Evolutionary conservation across 2,888 invertebrate genomes (phyloP).

Genomic region (Taenaris catops): DNA sequence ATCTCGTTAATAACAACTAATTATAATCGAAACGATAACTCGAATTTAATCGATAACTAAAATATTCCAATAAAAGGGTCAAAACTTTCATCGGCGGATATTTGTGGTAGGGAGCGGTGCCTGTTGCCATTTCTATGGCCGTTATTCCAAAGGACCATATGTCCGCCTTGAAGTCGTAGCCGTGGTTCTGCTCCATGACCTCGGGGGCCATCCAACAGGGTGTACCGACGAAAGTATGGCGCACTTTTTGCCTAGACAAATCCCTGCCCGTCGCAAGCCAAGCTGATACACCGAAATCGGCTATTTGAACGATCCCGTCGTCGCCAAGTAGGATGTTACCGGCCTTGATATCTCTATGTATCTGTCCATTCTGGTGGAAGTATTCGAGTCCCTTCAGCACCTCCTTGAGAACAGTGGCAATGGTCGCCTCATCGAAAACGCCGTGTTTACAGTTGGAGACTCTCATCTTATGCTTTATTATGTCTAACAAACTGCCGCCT

Average conservation of each 20-base stretch:
- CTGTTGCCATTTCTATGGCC: conserved; percentile 99
- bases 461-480: conserved; percentile 97
- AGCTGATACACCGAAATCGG: conserved; percentile 99
- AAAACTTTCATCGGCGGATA: conserved; percentile 99
- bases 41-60: too few species aligned
- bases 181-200: conserved; percentile 99
- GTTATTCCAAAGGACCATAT: conserved; percentile 94
- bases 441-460: conserved; percentile 95
- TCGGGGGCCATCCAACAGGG: conserved; percentile 99
- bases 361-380: conserved; percentile 97
- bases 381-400: conserved; percentile 99
- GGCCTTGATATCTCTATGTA: conserved; percentile 87
- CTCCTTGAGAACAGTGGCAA: conserved; percentile 98
- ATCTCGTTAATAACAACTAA: too few species aligned
- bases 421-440: conserved; percentile 98
- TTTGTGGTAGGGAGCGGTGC: conserved; percentile 99
- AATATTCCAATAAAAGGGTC: too few species aligned
- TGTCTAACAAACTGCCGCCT: conserved; percentile 93
- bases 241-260: conserved; percentile 95
- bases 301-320: conserved; percentile 98
- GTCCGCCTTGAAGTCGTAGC: conserved; percentile 98
- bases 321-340: conserved; percentile 98
- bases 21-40: too few species aligned
- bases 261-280: conserved; percentile 99
- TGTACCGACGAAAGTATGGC: conserved; percentile 99